These are phyloP conservation scores for Palloptera scutellata DNA, from an alignment of 2,888 invertebrate genomes.

Conservation along the genomic window DNA sequence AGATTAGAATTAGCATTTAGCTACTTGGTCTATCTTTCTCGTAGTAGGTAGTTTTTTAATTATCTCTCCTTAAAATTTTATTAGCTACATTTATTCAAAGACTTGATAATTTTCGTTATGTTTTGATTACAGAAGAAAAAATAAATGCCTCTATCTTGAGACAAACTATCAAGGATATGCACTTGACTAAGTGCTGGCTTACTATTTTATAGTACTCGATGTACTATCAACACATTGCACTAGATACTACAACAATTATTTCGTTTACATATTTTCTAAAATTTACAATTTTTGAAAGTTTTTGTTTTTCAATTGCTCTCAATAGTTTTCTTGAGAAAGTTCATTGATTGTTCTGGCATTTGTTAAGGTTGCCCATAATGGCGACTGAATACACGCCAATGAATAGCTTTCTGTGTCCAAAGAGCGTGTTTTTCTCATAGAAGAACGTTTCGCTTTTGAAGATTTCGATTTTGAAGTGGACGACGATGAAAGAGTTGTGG, in stretches of 20 bases:
- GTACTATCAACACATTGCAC: no score
- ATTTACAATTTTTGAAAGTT: constrained; percentile 3
- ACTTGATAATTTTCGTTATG: no score
- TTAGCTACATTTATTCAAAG: no score
- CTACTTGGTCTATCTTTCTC: no score
- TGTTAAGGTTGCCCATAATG: constrained; percentile 83
- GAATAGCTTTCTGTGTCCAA: constrained; percentile 53
- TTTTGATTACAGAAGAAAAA: no score
- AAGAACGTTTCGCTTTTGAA: constrained; percentile 33
- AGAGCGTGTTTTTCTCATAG: constrained; percentile 54
- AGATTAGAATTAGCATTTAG: no score
- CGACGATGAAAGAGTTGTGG: constrained; percentile 19
- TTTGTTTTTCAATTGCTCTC: constrained; percentile 19
- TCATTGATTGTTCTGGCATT: constrained; percentile 71
- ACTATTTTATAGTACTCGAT: no score
- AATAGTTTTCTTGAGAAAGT: constrained; percentile 52
- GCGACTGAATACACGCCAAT: constrained; percentile 72
- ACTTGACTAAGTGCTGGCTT: no score
- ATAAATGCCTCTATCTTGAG: no score
- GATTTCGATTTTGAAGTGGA: constrained; percentile 30
- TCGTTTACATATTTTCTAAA: constrained; percentile 1
- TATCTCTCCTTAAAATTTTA: no score
- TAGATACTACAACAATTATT: background rate
- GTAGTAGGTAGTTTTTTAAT: no score
- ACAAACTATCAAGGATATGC: no score